Percentiles rank a stretch among this genome's conserved stretches.
These are phyloP conservation scores for Craseonycteris thonglongyai DNA, from an alignment of 2,113 vertebrate species.

Conservation along the genomic window DNA sequence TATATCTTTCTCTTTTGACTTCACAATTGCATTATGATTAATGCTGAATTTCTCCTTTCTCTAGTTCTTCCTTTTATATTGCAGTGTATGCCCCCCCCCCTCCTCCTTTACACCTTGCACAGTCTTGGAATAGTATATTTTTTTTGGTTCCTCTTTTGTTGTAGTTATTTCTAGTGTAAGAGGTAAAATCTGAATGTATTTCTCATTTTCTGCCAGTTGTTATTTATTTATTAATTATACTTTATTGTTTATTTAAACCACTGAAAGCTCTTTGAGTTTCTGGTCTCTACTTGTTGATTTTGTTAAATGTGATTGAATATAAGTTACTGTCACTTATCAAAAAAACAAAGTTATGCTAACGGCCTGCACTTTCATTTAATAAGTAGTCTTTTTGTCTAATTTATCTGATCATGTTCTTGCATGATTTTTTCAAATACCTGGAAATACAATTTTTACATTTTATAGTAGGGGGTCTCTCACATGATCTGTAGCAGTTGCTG, in stretches of 20 bases:
- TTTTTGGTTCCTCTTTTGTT: background rate
- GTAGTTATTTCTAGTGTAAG: background rate
- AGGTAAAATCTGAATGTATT: background rate
- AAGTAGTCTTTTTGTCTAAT: background rate
- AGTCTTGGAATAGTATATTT: background rate
- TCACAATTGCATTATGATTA: background rate
- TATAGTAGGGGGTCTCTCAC: background rate
- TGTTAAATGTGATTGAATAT: background rate
- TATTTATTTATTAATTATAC: background rate
- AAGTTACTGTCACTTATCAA: background rate
- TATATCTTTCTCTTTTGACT: background rate
- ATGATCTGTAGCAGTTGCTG: background rate
- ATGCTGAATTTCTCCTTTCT: background rate
- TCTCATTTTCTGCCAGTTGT: background rate
- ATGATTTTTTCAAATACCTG: conserved; percentile 3
- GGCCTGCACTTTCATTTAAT: background rate
- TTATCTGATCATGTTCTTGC: background rate
- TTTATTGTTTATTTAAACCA: background rate
- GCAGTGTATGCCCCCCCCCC: rapidly evolving
- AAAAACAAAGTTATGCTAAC: background rate
- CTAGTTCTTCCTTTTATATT: background rate
- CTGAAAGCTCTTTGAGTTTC: background rate
- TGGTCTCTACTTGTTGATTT: conserved; percentile 1
- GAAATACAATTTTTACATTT: background rate
- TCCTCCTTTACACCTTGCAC: background rate